phyloP scores from a whole-genome alignment of 2,888 invertebrate species.

The Merodon equestris region DNA sequence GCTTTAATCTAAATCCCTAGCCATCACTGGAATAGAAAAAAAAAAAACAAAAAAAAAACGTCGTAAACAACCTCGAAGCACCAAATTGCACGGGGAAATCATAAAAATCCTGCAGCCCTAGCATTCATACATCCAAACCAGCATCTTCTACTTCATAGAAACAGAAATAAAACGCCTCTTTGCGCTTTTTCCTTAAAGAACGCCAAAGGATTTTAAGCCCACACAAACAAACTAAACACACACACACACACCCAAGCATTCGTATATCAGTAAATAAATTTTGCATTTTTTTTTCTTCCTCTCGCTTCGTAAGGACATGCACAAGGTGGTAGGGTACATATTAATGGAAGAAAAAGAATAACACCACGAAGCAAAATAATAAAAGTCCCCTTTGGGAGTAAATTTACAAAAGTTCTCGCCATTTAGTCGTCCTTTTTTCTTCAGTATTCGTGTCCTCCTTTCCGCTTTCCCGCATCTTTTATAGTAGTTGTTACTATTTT shows the following conservation, averaged over 20 bases:
- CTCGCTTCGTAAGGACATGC: neutral
- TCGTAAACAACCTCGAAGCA: too few species aligned
- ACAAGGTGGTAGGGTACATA: slow-evolving; percentile 19
- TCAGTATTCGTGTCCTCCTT: slow-evolving; percentile 9
- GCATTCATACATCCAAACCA: too few species aligned
- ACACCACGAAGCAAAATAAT: slow-evolving; percentile 33
- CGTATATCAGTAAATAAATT: slow-evolving; percentile 42
- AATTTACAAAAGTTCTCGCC: slow-evolving; percentile 47
- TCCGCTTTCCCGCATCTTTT: slow-evolving; percentile 31
- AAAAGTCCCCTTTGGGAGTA: slow-evolving; percentile 44
- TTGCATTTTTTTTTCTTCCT: slow-evolving; percentile 13
- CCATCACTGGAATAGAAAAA: too few species aligned
- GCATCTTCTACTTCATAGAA: neutral
- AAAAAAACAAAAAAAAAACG: too few species aligned
- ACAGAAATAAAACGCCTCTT: neutral
- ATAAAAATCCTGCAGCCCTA: neutral
- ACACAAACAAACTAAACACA: neutral
- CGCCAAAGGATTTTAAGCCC: neutral
- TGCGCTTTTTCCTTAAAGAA: too few species aligned
- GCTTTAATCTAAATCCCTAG: neutral
- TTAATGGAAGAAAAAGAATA: slow-evolving; percentile 4
- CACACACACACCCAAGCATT: neutral
- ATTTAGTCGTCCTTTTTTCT: slow-evolving; percentile 22
- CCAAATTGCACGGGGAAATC: neutral
- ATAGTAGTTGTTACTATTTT: slow-evolving; percentile 43